Evolutionary conservation across 2,797 vertebrate genomes (phyloP), one percentile per base, ranked within the genome.

Genomic region (Coregonus suidteri): DNA sequence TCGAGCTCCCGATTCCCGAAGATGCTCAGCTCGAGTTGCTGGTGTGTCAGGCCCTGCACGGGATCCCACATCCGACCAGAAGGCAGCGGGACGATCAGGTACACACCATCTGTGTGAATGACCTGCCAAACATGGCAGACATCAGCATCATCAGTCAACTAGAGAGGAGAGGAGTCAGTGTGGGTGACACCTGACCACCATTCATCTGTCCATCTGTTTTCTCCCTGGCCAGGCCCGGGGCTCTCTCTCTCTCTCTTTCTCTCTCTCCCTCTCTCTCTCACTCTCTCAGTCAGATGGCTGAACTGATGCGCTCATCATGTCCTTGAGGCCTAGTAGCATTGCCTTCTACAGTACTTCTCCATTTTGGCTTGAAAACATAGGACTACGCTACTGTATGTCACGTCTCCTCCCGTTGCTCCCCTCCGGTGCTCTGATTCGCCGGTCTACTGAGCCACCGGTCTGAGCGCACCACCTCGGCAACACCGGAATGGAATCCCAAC

Each of bases 41-140:
- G 85, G 87, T 85, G 87, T 88, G 85, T 47, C 30, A 79, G 83
- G 81, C 85, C 20, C 75, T 62, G n/a, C 81, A 90, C 78, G 78
- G 83, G 85, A 88, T 86, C 85, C 77, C 86, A 84, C 85, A 77
- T 66, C 37, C 81, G 73, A 83, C 85, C 81, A 88, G 16, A 76
- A 89, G 86, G 85, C 86, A 71, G 71, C 71, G 73, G 89, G 85
- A 87, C 84, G 79, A 65, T 80, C 81, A 85, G 90, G 91, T 87
- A 87, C 89, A 90, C 87, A 88, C 93, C 93, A 94, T 95, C 93
- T 94, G 94, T 90, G 88, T 75, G 73, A 82, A 82, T 90, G 91
- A 92, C 91, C 91, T 90, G 90, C 91, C 94, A 94, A 94, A 87
- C 84, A 87, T 83, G 84, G 83, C 89, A 91, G 90, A 89, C 88